A percentile compares a stretch with the other conserved stretches of the same genome.
These are phyloP conservation scores for Cydia strobilella DNA, from an alignment of 1,140 invertebrate genomes.

Conservation along the genomic window DNA sequence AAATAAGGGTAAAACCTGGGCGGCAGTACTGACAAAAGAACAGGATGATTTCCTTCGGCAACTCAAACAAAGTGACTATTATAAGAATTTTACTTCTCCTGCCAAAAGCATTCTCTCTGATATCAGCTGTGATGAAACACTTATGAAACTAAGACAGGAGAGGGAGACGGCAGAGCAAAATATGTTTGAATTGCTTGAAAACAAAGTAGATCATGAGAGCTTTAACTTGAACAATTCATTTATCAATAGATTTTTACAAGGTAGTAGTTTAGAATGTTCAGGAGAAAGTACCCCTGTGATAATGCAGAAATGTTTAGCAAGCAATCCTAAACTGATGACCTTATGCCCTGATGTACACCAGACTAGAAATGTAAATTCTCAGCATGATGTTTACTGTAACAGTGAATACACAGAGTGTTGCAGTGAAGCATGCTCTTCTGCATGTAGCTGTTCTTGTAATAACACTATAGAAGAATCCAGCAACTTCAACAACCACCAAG, in stretches of 20 bases:
- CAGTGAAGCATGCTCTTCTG: conserved; percentile 58
- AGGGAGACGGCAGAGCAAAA: conserved; percentile 82
- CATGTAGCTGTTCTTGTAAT: conserved; percentile 66
- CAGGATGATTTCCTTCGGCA: conserved; percentile 70
- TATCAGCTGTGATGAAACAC: conserved; percentile 68
- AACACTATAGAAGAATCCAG: conserved; percentile 53
- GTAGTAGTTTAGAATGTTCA: conserved; percentile 66
- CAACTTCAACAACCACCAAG: conserved; percentile 29
- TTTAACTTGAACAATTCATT: conserved; percentile 86
- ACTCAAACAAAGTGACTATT: conserved; percentile 71
- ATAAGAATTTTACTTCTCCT: conserved; percentile 67
- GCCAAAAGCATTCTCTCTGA: conserved; percentile 61
- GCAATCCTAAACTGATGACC: conserved; percentile 64
- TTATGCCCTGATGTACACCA: conserved; percentile 49
- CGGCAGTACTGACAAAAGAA: conserved; percentile 69
- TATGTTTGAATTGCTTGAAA: conserved; percentile 87
- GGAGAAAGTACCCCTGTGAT: conserved; percentile 71
- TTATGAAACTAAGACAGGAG: conserved; percentile 65
- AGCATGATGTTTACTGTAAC: conserved; percentile 54
- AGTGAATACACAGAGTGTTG: conserved; percentile 68
- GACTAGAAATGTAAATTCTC: conserved; percentile 51
- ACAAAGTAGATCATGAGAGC: conserved; percentile 85
- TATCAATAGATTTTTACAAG: conserved; percentile 79
- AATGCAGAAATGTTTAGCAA: conserved; percentile 63
- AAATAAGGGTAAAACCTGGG: conserved; percentile 66